A percentile compares a stretch with the other conserved stretches of the same genome.
These are phyloP conservation scores for Eulemur coronatus DNA, from an alignment of 2,797 vertebrate genomes.

Conservation along the genomic window DNA sequence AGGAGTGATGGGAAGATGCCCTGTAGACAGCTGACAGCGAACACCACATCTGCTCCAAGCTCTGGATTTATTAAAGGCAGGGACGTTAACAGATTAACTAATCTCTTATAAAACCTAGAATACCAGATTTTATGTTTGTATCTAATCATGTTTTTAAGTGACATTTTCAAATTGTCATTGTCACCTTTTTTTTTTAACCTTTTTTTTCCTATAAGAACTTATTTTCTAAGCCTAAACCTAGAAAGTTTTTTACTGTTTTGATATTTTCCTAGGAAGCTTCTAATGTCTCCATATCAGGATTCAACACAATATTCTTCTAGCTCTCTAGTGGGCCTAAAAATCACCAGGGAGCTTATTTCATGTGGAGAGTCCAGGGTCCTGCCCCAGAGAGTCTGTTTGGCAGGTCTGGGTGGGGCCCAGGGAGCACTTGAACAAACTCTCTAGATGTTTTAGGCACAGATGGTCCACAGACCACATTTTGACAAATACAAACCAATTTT, in stretches of 20 bases:
- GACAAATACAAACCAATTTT: background rate
- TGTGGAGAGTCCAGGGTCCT: background rate
- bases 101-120: background rate
- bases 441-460: background rate
- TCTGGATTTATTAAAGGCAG: background rate
- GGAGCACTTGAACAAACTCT: background rate
- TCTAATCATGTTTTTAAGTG: background rate
- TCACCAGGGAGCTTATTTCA: background rate
- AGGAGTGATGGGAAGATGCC: background rate
- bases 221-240: background rate
- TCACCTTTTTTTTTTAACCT: background rate
- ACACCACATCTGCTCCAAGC: background rate
- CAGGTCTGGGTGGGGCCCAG: background rate
- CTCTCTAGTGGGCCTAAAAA: background rate
- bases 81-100: too few relatives aligned
- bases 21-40: accelerated
- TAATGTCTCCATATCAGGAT: background rate
- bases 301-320: background rate
- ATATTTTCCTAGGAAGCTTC: background rate
- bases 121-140: background rate
- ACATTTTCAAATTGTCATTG: background rate
- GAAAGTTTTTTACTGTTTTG: background rate
- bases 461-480: background rate
- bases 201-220: background rate
- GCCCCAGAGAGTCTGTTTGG: background rate